phyloP scores from a whole-genome alignment of 2,113 vertebrate species.

The Sapajus apella region DNA sequence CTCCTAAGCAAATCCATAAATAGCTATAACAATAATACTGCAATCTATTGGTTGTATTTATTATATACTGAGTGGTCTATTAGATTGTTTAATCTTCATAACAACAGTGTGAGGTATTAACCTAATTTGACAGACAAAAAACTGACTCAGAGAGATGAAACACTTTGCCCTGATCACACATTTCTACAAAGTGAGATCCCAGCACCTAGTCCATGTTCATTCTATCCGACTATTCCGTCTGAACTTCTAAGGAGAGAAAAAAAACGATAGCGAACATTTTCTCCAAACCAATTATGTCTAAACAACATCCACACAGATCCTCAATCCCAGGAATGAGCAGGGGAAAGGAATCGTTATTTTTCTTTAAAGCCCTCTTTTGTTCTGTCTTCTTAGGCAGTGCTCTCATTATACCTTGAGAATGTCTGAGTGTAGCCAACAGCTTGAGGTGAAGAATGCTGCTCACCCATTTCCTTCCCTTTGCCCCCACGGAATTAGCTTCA shows the following conservation, averaged over 20 bases:
- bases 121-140: background rate
- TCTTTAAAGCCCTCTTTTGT: constrained; percentile 33
- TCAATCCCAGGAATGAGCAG: background rate
- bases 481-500: background rate
- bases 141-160: background rate
- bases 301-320: background rate
- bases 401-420: constrained; percentile 46
- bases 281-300: background rate
- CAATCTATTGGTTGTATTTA: background rate
- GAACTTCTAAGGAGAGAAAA: background rate
- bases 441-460: background rate
- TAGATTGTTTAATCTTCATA: background rate
- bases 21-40: background rate
- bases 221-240: background rate
- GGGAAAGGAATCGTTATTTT: background rate
- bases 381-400: background rate
- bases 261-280: background rate
- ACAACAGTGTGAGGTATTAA: background rate
- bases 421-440: background rate
- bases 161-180: background rate
- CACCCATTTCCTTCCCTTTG: background rate
- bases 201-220: background rate
- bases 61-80: background rate
- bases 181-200: background rate
- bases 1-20: background rate